Evolutionary conservation across 2,797 vertebrate species (phyloP).

Genomic region (Cossypha heuglini): DNA sequence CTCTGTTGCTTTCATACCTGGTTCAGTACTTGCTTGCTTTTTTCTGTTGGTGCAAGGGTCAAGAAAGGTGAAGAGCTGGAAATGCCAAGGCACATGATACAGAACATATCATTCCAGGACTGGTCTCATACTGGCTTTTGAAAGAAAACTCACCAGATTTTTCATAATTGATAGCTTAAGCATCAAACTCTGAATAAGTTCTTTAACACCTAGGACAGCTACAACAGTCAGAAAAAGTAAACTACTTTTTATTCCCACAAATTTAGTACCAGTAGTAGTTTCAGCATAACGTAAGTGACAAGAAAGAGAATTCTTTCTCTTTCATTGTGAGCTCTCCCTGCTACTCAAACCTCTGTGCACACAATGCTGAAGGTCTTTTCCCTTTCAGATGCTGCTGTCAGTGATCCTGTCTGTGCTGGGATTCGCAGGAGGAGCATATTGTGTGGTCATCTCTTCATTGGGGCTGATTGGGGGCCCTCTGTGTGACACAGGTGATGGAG

Average conservation of each 20-base stretch:
- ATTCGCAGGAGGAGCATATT: background rate
- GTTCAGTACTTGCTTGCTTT: background rate
- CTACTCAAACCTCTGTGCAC: background rate
- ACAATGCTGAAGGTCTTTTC: background rate
- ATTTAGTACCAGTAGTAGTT: background rate
- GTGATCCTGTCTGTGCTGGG: constrained; percentile 54
- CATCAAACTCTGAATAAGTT: background rate
- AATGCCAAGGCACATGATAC: background rate
- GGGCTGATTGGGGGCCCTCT: constrained; percentile 57
- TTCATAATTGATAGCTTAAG: background rate
- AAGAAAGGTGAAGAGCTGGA: background rate
- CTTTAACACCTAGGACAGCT: background rate
- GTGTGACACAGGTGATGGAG: constrained; percentile 66
- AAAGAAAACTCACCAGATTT: background rate
- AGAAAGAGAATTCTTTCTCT: background rate
- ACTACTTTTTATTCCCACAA: background rate
- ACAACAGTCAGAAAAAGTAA: background rate
- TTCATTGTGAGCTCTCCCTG: background rate
- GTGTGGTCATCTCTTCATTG: constrained; percentile 59
- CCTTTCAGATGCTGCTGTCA: constrained; percentile 63
- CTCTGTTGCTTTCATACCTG: background rate
- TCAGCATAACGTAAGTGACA: background rate
- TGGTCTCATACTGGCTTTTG: background rate
- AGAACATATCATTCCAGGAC: background rate
- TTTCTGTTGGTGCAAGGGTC: background rate